Base-by-base conservation (phyloP, 2,888 invertebrate genomes). In the Ernsta delagoae region DNA sequence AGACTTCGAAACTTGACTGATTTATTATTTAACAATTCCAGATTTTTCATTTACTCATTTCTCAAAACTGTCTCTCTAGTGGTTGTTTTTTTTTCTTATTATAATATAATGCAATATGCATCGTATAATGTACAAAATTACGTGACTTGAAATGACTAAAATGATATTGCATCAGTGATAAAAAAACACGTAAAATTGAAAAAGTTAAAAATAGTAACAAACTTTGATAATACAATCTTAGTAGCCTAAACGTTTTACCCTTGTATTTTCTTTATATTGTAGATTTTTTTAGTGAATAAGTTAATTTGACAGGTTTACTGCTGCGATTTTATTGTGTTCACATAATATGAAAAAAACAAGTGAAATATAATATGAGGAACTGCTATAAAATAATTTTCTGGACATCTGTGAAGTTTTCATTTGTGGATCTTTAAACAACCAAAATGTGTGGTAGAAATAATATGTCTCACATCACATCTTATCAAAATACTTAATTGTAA, bases 1-100 rank as follows among this genome's bases (percentile, higher is more conserved):
- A 67, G 61, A 67, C 67, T 66, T 67, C 7, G 56, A 67, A 53
- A 54, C 41, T 41, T 61, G 67, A 67, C 60, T 67, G 67, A 67
- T n/a, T 60, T 60, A 59, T 66, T 54, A 36, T 56, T 67, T 61
- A 61, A 61, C n/a, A 36, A 56, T 61, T 61, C 61, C 43, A 53
- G 16, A 39, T 50, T 54, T 63, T 53, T 24, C 36, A 24, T 60
- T 54, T 54, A 12, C 45, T 34, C 24, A 56, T 61, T 54, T 56
- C 45, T 56, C 45, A n/a, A 45, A 56, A 41, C 43, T 43, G 56
- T 67, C 67, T 67, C 61, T 67, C 61, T 67, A 67, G 45, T 45
- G 9, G 50, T 67, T 48, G 60, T 16, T 65, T 62, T 34, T 1
- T 56, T 56, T 3, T n/a, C 24, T 24, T 24, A 24, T 24, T 1